A percentile compares a stretch with the other conserved stretches of the same genome.
Conservation (phyloP, 2,888 invertebrate genomes). For the Phortica magna region DNA sequence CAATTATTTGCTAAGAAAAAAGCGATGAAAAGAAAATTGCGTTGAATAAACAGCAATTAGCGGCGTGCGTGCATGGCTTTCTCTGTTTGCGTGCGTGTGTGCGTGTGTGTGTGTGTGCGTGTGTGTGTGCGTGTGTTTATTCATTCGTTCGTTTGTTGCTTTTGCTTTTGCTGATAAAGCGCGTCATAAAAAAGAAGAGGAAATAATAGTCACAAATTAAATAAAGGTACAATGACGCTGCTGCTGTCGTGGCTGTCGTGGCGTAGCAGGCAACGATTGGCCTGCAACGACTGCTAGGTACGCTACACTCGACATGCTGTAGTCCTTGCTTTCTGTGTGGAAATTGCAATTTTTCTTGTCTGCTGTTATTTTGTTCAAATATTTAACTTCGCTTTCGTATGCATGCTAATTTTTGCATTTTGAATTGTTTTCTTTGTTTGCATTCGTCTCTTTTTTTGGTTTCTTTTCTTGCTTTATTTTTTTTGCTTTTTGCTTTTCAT, state of each 20-base stretch:
- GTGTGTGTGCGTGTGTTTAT: slow-evolving; percentile 41
- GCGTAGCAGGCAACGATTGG: too few relatives aligned
- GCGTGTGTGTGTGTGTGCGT: slow-evolving; percentile 30
- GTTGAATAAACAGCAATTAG: slow-evolving; percentile 65
- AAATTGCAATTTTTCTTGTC: background rate
- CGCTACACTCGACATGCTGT: too few relatives aligned
- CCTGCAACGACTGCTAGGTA: too few relatives aligned
- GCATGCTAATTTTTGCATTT: slow-evolving; percentile 71
- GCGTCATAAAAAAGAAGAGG: slow-evolving; percentile 41
- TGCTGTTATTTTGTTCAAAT: slow-evolving; percentile 59
- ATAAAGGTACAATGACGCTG: slow-evolving; percentile 47
- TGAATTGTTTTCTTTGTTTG: slow-evolving; percentile 15
- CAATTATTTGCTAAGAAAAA: slow-evolving; percentile 37
- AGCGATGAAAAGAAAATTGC: slow-evolving; percentile 66
- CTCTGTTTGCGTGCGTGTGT: slow-evolving; percentile 33
- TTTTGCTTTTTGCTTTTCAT: background rate
- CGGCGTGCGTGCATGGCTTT: slow-evolving; percentile 37
- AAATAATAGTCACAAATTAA: slow-evolving; percentile 46
- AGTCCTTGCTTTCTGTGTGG: too few relatives aligned
- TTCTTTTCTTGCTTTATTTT: slow-evolving; percentile 11
- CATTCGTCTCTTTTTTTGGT: background rate
- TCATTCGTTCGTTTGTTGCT: slow-evolving; percentile 45
- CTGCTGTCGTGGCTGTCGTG: slow-evolving; percentile 50
- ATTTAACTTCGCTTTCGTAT: slow-evolving; percentile 70
- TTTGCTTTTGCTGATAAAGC: slow-evolving; percentile 10